phyloP scores from a whole-genome alignment of 2,113 vertebrate species.

The Xyrauchen texanus region DNA sequence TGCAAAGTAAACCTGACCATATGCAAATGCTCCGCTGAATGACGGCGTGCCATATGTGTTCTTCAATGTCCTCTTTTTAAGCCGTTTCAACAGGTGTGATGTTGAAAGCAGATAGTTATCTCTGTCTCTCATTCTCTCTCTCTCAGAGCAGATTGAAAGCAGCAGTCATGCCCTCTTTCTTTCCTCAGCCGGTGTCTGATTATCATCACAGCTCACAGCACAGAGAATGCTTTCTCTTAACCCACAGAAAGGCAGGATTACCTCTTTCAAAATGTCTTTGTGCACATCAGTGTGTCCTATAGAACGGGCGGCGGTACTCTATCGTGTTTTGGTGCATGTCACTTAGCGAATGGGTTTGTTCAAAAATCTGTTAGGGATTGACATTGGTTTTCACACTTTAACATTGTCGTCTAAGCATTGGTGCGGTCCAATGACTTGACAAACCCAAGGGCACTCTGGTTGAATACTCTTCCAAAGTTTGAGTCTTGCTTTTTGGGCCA shows the following conservation, averaged over 20 bases:
- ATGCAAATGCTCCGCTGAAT: constrained; percentile 9
- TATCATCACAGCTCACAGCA: constrained; percentile 34
- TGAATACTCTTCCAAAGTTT: too few species aligned
- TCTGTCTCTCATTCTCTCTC: constrained; percentile 10
- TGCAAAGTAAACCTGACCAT: constrained; percentile 5
- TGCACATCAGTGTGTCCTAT: too few species aligned
- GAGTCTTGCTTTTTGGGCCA: too few species aligned
- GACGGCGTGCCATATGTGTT: background rate
- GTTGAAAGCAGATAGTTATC: constrained; percentile 39
- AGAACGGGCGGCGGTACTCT: too few species aligned
- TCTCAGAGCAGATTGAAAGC: constrained; percentile 16
- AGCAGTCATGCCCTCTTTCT: constrained; percentile 31
- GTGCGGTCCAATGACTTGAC: too few species aligned
- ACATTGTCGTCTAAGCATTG: background rate
- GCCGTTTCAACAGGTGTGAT: constrained; percentile 31
- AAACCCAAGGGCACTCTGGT: too few species aligned
- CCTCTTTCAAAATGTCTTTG: too few species aligned
- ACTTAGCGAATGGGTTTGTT: too few species aligned
- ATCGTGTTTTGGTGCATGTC: too few species aligned
- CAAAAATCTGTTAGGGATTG: too few species aligned
- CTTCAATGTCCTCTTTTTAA: constrained; percentile 27
- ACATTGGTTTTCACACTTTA: background rate
- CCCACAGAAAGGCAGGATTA: too few species aligned
- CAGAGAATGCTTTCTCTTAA: background rate
- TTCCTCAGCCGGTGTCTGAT: constrained; percentile 31